phyloP scores from a whole-genome alignment of 1,140 invertebrate genomes.

The Anastatus disparis region DNA sequence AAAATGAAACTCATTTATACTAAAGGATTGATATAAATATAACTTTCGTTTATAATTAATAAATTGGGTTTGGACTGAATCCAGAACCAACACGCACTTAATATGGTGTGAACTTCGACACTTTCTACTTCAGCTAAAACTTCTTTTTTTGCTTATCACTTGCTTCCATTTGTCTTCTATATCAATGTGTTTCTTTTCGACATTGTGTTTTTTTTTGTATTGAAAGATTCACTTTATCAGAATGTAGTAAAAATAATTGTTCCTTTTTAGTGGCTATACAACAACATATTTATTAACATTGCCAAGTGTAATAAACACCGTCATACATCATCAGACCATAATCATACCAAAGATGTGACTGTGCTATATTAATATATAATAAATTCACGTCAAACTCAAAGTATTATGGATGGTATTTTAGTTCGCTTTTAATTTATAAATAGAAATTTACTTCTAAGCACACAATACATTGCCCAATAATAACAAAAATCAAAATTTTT shows the following conservation, averaged over 20 bases:
- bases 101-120: constrained; percentile 30
- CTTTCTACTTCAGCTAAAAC: constrained; percentile 33
- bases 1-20: constrained; percentile 61
- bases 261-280: constrained; percentile 52
- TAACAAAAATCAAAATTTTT: constrained; percentile 31
- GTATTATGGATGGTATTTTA: constrained; percentile 2
- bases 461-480: constrained; percentile 13
- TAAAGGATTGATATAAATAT: constrained; percentile 64
- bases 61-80: constrained; percentile 47
- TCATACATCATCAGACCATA: constrained; percentile 51
- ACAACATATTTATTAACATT: constrained; percentile 57
- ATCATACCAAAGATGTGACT: constrained; percentile 23
- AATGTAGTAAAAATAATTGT: constrained; percentile 56
- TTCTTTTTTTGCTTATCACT: constrained; percentile 32
- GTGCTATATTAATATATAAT: neutral
- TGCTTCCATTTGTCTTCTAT: neutral
- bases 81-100: constrained; percentile 46
- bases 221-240: constrained; percentile 25
- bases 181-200: constrained; percentile 10
- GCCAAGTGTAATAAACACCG: constrained; percentile 49
- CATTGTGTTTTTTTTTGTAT: constrained; percentile 12
- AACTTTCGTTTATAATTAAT: constrained; percentile 61
- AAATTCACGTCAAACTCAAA: constrained; percentile 23
- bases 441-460: constrained; percentile 24
- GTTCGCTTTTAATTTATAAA: neutral